These are phyloP conservation scores for Peromyscus nudipes DNA, from an alignment of 2,797 vertebrate species.

Conservation along the genomic window DNA sequence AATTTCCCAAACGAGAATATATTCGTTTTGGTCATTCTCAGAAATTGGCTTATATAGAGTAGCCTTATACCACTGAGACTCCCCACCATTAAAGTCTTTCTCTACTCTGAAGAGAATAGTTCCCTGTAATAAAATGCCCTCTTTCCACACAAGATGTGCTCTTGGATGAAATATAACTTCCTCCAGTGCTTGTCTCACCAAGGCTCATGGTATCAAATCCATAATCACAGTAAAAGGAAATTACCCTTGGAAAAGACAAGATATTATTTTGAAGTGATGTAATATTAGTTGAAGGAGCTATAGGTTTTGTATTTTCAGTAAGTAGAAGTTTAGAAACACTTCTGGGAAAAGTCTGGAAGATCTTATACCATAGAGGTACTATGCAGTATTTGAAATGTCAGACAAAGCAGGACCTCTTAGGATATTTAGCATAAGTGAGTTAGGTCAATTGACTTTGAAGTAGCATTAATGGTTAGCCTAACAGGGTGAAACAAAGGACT, in stretches of 20 bases:
- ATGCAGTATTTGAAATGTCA: background rate
- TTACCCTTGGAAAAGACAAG: background rate
- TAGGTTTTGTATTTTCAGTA: background rate
- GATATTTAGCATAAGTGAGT: background rate
- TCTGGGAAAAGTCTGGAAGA: background rate
- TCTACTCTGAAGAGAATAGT: background rate
- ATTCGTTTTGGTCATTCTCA: background rate
- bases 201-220: background rate
- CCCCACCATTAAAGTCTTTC: too few species aligned
- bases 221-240: background rate
- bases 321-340: background rate
- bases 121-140: background rate
- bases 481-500: background rate
- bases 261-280: background rate
- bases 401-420: background rate
- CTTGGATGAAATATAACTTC: accelerated
- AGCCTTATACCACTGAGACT: background rate
- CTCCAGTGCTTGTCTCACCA: background rate
- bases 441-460: background rate
- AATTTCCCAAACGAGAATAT: background rate
- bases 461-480: background rate
- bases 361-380: background rate
- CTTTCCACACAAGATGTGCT: background rate
- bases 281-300: background rate
- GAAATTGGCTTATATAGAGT: background rate